phyloP scores from a whole-genome alignment of 2,888 invertebrate genomes.

The Craniophora ligustri region DNA sequence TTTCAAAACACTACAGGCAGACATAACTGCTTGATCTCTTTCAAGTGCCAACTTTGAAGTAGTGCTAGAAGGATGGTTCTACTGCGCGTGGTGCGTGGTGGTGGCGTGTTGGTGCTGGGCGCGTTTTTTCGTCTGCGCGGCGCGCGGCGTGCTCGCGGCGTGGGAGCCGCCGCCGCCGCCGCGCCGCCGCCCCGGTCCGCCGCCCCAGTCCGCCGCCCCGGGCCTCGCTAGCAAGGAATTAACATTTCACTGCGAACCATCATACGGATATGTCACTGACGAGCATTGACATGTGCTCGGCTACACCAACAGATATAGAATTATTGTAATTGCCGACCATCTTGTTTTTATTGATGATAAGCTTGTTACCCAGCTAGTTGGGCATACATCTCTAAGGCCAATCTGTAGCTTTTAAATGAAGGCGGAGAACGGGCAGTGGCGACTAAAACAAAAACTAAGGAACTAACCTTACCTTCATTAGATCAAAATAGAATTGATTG shows the following conservation, averaged over 20 bases:
- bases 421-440: no score
- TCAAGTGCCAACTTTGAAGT: no score
- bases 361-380: background rate
- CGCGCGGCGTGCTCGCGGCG: slow-evolving; percentile 65
- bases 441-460: no score
- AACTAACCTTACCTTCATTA: no score
- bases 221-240: slow-evolving; percentile 33
- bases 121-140: slow-evolving; percentile 54
- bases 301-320: slow-evolving; percentile 4
- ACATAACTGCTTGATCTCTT: no score
- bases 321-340: slow-evolving; percentile 1
- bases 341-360: background rate
- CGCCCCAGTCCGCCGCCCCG: slow-evolving; percentile 20
- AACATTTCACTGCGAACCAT: slow-evolving; percentile 50
- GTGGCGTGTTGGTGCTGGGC: slow-evolving; percentile 32
- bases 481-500: no score
- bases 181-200: slow-evolving; percentile 29
- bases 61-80: slow-evolving; percentile 4
- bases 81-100: slow-evolving; percentile 5
- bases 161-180: slow-evolving; percentile 66
- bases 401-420: no score
- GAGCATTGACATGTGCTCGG: slow-evolving; percentile 37
- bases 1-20: no score
- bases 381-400: background rate
- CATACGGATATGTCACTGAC: slow-evolving; percentile 10